Conservation (phyloP, 2,888 invertebrate species). For the Loripinus fragilis region DNA sequence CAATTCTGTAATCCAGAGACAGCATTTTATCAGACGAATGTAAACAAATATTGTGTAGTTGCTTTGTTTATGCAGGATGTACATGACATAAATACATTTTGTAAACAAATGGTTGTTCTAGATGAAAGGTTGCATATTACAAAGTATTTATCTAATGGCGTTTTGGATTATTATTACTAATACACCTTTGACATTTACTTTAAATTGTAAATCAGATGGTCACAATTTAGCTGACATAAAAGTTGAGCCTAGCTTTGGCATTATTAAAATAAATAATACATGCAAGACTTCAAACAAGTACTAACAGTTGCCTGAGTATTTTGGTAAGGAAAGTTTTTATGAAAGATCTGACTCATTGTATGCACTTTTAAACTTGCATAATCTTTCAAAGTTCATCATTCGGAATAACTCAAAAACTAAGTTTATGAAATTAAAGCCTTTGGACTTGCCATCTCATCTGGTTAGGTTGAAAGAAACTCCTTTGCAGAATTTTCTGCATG, state of each 20-base stretch:
- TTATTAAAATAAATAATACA: slow-evolving; percentile 6
- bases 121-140: not conserved
- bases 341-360: not conserved
- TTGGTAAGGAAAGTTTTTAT: not conserved
- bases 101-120: not conserved
- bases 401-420: too few species aligned
- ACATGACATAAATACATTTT: not conserved
- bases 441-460: too few species aligned
- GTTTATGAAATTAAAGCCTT: too few species aligned
- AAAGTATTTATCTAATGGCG: not conserved
- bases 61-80: not conserved
- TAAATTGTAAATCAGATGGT: not conserved
- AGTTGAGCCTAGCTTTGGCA: not conserved
- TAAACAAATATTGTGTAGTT: slow-evolving; percentile 16
- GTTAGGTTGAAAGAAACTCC: too few species aligned
- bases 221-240: not conserved
- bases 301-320: too few species aligned
- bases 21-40: too few species aligned
- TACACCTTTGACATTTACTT: not conserved
- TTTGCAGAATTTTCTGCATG: too few species aligned
- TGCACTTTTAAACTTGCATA: too few species aligned
- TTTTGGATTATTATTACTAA: not conserved
- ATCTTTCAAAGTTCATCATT: too few species aligned
- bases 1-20: slow-evolving; percentile 1
- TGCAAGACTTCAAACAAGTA: slow-evolving; percentile 21